Evolutionary conservation across 2,888 invertebrate species (phyloP), one percentile per base, ranked within the genome.

Genomic region (Apoda limacodes): DNA sequence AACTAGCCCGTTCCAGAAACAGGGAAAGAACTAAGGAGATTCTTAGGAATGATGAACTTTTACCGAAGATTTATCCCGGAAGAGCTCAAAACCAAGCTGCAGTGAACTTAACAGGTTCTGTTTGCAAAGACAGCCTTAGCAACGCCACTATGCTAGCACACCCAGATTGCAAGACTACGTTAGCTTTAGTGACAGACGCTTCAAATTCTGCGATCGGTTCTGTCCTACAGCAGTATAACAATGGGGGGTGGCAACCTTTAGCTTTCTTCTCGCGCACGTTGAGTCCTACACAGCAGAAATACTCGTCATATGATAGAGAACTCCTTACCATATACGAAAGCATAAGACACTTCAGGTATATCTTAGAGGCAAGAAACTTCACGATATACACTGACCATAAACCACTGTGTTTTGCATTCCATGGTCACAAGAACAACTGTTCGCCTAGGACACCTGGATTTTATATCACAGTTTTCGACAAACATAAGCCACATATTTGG

Each of bases 191-290:
- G n/a, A n/a, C n/a, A n/a, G n/a, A n/a, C n/a, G n/a, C n/a, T n/a
- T n/a, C n/a, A 0, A 53, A 63, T 20, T 29, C 22, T 3, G 52
- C 59, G 2, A 45, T 64, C 3, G 68, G 66, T 2, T 60, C 56
- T 2, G 54, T 50, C 0, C 26, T 70, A 5, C 58, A 69, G 22
- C 63, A 67, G 39, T 23, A 30, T 2, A 26, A 38, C 3, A 25
- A 45, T 3, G 29, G 38, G 6, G 10, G 32, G 1, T 52, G 55
- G 50, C 38, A 62, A 37, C 63, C 64, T 0, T 28, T 66, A 3
- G 55, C 55, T 1, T 68, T 65, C 30, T 65, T 55, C 31, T 61
- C 60, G 2, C 44, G 40, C 23, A 61, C 57, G 23, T 39, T 67
- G 2, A 46, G 34, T 9, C 30, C 46, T 5, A 32, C 57, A 0